Percentiles rank a stretch among this genome's conserved stretches.
Evolutionary conservation across 2,888 invertebrate species (phyloP).

Genomic region (Lycophotia porphyrea): DNA sequence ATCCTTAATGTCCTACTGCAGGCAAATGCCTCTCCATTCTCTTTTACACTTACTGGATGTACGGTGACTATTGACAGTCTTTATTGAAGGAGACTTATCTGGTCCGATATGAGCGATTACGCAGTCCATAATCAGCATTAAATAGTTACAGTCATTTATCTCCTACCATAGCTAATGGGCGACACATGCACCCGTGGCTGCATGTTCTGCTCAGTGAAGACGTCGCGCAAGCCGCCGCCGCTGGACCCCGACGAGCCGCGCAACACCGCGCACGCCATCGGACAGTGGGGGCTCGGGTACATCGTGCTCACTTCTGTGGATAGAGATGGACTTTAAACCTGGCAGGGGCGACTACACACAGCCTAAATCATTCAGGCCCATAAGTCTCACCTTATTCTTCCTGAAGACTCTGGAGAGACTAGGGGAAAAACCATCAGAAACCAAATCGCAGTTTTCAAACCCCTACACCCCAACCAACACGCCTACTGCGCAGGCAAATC

Average conservation of each 20-base stretch:
- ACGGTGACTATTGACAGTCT: not conserved
- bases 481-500: no score
- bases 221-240: conserved; percentile 96
- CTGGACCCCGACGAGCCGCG: conserved; percentile 97
- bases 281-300: conserved; percentile 98
- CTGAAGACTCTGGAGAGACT: no score
- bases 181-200: conserved; percentile 99
- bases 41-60: not conserved
- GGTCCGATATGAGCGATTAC: not conserved
- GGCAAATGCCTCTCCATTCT: not conserved
- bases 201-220: conserved; percentile 99
- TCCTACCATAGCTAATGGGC: conserved; percentile 94
- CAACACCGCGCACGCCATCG: conserved; percentile 97
- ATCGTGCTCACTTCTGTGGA: conserved; percentile 99
- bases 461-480: no score
- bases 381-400: no score
- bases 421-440: no score
- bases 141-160: not conserved
- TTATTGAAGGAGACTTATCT: not conserved
- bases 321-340: no score
- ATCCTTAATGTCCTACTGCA: not conserved
- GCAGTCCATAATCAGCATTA: not conserved
- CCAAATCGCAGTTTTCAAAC: no score
- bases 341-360: no score
- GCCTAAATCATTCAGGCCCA: no score